phyloP scores from a whole-genome alignment of 2,797 vertebrate species.

The Myotis planiceps region DNA sequence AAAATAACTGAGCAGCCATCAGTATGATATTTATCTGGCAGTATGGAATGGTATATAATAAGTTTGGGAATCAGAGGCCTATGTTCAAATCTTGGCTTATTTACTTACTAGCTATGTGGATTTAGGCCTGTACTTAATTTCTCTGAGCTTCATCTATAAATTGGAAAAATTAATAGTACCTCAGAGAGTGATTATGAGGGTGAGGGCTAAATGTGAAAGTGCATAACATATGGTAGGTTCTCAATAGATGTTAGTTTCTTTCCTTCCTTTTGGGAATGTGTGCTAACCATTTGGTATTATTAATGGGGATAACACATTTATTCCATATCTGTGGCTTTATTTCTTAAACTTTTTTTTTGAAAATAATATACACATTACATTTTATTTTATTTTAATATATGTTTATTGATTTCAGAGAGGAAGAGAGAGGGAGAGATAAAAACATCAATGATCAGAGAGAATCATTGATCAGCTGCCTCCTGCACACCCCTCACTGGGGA shows the following conservation, averaged over 20 bases:
- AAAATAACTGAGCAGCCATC: slow-evolving; percentile 7
- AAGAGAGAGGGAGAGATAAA: no score
- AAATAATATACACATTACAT: background rate
- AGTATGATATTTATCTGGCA: background rate
- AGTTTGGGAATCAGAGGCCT: slow-evolving; percentile 5
- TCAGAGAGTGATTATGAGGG: background rate
- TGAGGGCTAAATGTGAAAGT: background rate
- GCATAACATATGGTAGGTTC: background rate
- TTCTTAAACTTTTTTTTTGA: slow-evolving; percentile 17
- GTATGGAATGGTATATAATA: background rate
- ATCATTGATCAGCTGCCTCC: no score
- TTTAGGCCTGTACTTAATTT: background rate
- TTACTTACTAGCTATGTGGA: background rate
- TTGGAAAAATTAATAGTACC: background rate
- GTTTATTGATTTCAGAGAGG: no score
- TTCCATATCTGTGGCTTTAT: slow-evolving; percentile 14
- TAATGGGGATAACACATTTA: background rate
- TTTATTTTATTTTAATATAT: background rate
- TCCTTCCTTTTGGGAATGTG: background rate
- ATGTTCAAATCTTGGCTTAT: background rate
- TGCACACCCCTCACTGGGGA: no score
- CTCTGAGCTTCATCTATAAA: slow-evolving; percentile 4
- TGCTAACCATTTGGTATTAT: background rate
- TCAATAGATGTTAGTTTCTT: background rate
- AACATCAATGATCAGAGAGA: no score